phyloP scores from a whole-genome alignment of 2,113 vertebrate species.

The Podarcis cretensis region DNA sequence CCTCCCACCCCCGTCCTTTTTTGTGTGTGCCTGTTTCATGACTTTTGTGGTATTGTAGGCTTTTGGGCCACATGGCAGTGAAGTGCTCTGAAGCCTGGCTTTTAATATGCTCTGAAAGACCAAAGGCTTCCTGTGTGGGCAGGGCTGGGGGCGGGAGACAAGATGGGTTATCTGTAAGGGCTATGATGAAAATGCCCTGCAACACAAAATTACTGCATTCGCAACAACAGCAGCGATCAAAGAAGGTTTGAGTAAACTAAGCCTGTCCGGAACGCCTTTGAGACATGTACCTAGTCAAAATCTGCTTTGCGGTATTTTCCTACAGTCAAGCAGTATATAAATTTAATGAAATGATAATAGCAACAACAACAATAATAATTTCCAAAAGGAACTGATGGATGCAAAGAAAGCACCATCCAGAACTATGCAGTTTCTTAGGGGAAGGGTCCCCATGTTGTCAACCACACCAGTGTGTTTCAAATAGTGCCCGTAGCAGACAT shows the following conservation, averaged over 20 bases:
- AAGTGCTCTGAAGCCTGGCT: conserved; percentile 36
- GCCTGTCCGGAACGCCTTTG: background rate
- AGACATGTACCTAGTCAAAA: background rate
- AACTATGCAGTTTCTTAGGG: no score
- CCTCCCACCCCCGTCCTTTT: no score
- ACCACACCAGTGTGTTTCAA: no score
- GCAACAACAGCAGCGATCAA: no score
- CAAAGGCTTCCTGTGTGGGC: background rate
- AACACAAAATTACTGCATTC: background rate
- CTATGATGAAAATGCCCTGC: background rate
- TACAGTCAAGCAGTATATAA: no score
- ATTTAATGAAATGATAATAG: no score
- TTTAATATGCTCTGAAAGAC: conserved; percentile 14
- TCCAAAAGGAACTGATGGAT: background rate
- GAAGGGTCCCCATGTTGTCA: no score
- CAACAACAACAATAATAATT: background rate
- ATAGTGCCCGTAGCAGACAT: no score
- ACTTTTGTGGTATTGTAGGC: conserved; percentile 51
- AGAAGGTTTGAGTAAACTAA: background rate
- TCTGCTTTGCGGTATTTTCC: no score
- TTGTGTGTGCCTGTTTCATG: conserved; percentile 26
- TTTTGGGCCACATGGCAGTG: conserved; percentile 49
- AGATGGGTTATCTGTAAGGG: background rate
- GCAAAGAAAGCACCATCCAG: background rate
- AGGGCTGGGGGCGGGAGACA: background rate